Conservation (phyloP, 2,888 invertebrate species). For the Drosophila buzzatii region DNA sequence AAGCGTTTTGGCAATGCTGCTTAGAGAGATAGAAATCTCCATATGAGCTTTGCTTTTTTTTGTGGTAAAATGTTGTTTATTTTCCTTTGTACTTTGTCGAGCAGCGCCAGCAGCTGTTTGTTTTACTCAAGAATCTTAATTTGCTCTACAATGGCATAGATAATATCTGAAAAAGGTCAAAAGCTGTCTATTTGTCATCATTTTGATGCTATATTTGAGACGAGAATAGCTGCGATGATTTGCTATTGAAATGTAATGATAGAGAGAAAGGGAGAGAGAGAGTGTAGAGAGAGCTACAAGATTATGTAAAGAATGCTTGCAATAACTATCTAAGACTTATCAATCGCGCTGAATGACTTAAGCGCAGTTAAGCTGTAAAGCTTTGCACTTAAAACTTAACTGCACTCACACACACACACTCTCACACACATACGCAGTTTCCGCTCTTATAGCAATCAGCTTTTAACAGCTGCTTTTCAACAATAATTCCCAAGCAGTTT, state of each 20-base stretch:
- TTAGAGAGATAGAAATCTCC: slow-evolving; percentile 13
- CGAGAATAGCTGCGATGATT: no score
- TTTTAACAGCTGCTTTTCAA: not conserved
- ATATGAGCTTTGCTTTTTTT: slow-evolving; percentile 10
- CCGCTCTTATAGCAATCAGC: not conserved
- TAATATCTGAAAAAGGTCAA: not conserved
- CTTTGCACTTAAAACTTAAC: not conserved
- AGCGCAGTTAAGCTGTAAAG: not conserved
- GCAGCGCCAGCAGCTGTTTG: not conserved
- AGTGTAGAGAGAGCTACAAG: no score
- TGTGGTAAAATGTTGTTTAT: not conserved
- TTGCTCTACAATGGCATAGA: not conserved
- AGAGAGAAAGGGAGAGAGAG: no score
- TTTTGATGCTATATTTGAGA: not conserved
- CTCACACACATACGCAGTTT: not conserved
- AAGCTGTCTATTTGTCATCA: not conserved
- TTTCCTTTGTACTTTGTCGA: slow-evolving; percentile 29
- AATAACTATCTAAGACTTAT: not conserved
- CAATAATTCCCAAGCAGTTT: slow-evolving; percentile 15
- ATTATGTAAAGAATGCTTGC: not conserved
- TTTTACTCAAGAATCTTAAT: slow-evolving; percentile 2
- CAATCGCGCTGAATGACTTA: not conserved
- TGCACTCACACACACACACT: not conserved
- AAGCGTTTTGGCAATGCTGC: not conserved
- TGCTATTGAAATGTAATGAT: no score